phyloP scores from a whole-genome alignment of 2,797 vertebrate species.

The Psittacula derbiana region DNA sequence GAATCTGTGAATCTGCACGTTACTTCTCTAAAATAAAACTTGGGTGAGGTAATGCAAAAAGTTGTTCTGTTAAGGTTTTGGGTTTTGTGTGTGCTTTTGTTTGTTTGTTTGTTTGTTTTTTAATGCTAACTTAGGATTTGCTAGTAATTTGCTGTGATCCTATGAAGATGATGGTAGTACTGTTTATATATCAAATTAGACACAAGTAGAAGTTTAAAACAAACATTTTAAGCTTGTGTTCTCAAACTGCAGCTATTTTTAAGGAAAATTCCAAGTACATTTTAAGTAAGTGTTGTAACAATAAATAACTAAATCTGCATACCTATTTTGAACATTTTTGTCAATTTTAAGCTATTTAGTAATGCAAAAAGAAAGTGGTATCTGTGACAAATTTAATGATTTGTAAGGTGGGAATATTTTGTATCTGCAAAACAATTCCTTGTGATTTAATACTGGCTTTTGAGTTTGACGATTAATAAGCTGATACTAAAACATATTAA shows the following conservation, averaged over 20 bases:
- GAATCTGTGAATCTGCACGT: background rate
- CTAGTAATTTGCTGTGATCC: background rate
- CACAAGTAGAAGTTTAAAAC: background rate
- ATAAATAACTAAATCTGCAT: background rate
- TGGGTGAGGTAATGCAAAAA: background rate
- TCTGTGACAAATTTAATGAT: background rate
- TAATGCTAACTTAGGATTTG: background rate
- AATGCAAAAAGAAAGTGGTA: background rate
- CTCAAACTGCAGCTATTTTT: background rate
- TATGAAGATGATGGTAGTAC: background rate
- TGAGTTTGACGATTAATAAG: background rate
- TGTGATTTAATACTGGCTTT: background rate
- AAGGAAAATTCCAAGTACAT: background rate
- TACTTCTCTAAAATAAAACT: background rate
- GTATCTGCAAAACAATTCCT: background rate
- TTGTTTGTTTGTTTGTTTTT: background rate
- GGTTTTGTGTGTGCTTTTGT: background rate
- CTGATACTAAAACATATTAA: background rate
- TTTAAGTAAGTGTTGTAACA: background rate
- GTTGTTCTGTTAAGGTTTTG: background rate
- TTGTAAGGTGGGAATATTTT: background rate
- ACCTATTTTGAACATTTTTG: background rate
- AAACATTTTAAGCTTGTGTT: background rate
- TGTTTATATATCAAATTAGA: background rate
- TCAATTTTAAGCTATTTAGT: background rate